phyloP scores from a whole-genome alignment of 2,888 invertebrate species.

The Hypselothyrea guttata region DNA sequence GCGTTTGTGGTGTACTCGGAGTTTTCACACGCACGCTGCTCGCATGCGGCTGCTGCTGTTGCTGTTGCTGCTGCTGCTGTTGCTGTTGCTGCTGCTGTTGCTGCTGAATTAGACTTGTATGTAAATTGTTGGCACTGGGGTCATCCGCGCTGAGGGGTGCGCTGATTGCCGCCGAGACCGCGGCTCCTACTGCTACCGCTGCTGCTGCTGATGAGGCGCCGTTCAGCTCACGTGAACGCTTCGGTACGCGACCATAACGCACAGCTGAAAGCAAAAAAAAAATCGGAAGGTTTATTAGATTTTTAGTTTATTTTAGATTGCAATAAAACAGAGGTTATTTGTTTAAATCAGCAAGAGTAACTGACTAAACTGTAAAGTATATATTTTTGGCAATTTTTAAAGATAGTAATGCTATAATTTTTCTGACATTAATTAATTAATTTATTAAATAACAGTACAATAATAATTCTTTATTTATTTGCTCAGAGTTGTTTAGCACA shows the following conservation, averaged over 20 bases:
- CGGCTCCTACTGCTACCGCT: constrained; percentile 33
- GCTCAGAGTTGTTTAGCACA: no score
- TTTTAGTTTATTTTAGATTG: no score
- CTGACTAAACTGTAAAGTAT: no score
- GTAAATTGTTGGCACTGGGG: constrained; percentile 59
- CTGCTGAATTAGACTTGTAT: constrained; percentile 53
- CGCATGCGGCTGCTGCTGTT: constrained; percentile 67
- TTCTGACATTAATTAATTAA: no score
- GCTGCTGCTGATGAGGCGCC: constrained; percentile 68
- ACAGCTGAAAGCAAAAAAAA: constrained; percentile 87
- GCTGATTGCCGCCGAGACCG: constrained; percentile 46
- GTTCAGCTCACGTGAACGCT: constrained; percentile 92
- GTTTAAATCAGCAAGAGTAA: no score
- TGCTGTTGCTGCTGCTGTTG: constrained; percentile 50
- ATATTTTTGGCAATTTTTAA: no score
- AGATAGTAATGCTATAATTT: no score
- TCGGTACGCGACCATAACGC: constrained; percentile 97
- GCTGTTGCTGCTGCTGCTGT: constrained; percentile 54
- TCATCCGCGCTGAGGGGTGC: constrained; percentile 67
- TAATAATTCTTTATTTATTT: no score
- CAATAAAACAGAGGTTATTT: no score
- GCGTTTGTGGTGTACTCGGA: constrained; percentile 84
- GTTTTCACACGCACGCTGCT: constrained; percentile 82
- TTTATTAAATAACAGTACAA: no score
- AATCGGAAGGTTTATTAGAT: no score